A percentile compares a stretch with the other conserved stretches of the same genome.
phyloP scores from a whole-genome alignment of 2,888 invertebrate species.

The Punctoribates punctum region DNA sequence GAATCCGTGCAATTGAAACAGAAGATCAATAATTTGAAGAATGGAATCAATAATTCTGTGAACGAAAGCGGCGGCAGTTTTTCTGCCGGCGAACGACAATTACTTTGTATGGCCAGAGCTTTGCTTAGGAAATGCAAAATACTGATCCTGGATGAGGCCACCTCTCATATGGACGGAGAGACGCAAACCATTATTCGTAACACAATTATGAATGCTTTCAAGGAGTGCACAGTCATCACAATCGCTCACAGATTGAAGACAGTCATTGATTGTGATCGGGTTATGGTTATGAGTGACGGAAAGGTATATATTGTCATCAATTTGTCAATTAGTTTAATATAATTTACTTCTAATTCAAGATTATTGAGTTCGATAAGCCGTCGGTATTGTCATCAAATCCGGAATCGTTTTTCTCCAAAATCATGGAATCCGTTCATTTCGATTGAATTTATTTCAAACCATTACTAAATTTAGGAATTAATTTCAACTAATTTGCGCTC shows the following conservation, averaged over 20 bases:
- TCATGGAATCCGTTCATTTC: constrained; percentile 51
- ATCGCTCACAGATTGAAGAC: constrained; percentile 64
- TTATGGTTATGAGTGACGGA: constrained; percentile 54
- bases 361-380: constrained; percentile 57
- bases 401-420: constrained; percentile 56
- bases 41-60: constrained; percentile 32
- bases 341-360: constrained; percentile 46
- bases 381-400: constrained; percentile 54
- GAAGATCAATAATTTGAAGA: constrained; percentile 50
- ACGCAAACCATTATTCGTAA: constrained; percentile 74
- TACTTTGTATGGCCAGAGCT: constrained; percentile 41
- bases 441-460: background rate
- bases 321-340: background rate
- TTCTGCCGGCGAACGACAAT: constrained; percentile 36
- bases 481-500: background rate
- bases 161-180: constrained; percentile 61
- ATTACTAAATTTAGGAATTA: background rate
- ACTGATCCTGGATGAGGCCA: constrained; percentile 50
- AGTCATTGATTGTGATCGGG: background rate
- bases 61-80: constrained; percentile 51
- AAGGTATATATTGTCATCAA: constrained; percentile 47
- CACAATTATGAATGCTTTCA: constrained; percentile 71
- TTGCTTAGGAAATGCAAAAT: constrained; percentile 31
- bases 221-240: constrained; percentile 74
- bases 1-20: constrained; percentile 44